Conservation (phyloP, 2,797 vertebrate genomes). For the Centroberyx gerrardi region DNA sequence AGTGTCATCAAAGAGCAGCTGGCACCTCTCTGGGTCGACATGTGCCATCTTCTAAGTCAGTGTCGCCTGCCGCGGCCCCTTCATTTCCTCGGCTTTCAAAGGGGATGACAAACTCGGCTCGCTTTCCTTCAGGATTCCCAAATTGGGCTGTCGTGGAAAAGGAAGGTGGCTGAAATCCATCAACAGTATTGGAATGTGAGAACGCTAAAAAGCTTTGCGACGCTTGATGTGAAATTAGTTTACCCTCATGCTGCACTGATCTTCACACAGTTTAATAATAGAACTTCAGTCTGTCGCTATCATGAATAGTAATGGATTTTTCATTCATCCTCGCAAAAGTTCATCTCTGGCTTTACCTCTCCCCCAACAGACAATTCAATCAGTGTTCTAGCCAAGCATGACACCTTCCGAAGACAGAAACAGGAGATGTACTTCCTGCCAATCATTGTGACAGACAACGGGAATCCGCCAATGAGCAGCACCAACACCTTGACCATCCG, state of each 20-base stretch:
- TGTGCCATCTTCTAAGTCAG: slow-evolving; percentile 73
- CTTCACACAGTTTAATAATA: slow-evolving; percentile 72
- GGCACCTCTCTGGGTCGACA: slow-evolving; percentile 79
- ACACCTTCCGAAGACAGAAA: slow-evolving; percentile 95
- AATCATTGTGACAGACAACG: slow-evolving; percentile 95
- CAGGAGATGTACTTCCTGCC: slow-evolving; percentile 97
- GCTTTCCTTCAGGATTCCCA: slow-evolving; percentile 59
- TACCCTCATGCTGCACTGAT: slow-evolving; percentile 67
- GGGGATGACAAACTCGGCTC: slow-evolving; percentile 28
- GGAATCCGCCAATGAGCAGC: slow-evolving; percentile 96
- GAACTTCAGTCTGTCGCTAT: slow-evolving; percentile 55
- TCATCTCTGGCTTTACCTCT: slow-evolving; percentile 61
- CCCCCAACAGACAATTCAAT: slow-evolving; percentile 94
- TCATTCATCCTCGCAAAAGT: slow-evolving; percentile 50
- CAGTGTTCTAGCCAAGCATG: slow-evolving; percentile 95
- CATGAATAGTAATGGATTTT: slow-evolving; percentile 69
- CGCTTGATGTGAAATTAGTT: slow-evolving; percentile 74
- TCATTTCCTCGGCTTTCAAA: slow-evolving; percentile 64
- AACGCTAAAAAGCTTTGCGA: slow-evolving; percentile 51
- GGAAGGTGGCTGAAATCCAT: slow-evolving; percentile 48
- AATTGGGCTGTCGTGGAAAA: slow-evolving; percentile 48
- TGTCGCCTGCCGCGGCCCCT: slow-evolving; percentile 57
- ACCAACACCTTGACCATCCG: slow-evolving; percentile 98
- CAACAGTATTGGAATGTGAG: slow-evolving; percentile 36
- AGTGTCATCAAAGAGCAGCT: slow-evolving; percentile 81